A percentile compares a stretch with the other conserved stretches of the same genome.
phyloP scores from a whole-genome alignment of 2,797 vertebrate genomes.

The Catharus ustulatus region DNA sequence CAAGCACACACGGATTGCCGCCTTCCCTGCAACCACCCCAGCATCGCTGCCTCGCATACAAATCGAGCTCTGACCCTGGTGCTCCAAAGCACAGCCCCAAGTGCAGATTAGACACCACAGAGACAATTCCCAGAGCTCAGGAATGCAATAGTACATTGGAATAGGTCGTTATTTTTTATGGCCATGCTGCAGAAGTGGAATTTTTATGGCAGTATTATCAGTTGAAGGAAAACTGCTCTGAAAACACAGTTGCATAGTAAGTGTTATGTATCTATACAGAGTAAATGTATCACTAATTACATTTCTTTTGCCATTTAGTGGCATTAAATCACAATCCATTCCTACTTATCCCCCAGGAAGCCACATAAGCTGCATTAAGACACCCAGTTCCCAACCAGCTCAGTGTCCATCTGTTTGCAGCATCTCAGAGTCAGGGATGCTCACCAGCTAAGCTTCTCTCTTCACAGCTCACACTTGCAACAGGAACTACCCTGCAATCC shows the following conservation, averaged over 20 bases:
- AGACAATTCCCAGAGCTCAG: background rate
- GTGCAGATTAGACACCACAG: background rate
- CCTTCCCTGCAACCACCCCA: background rate
- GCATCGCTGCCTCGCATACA: accelerated
- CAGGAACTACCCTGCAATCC: background rate
- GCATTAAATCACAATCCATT: background rate
- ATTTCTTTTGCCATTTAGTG: background rate
- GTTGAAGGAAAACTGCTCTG: background rate
- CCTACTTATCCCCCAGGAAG: background rate
- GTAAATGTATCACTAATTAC: background rate
- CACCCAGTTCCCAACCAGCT: background rate
- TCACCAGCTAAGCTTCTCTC: background rate
- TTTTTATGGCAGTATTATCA: background rate
- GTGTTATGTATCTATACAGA: background rate
- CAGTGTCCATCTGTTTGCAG: background rate
- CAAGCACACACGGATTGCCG: background rate
- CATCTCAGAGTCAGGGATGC: accelerated
- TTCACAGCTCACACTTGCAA: background rate
- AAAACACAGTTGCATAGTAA: background rate
- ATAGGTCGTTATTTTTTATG: background rate
- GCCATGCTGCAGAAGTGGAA: background rate
- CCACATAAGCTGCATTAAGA: background rate
- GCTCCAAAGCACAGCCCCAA: background rate
- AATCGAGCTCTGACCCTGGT: background rate
- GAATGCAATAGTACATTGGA: accelerated